Base-by-base conservation (phyloP, 2,888 invertebrate species). In the Calliphora vomitoria region DNA sequence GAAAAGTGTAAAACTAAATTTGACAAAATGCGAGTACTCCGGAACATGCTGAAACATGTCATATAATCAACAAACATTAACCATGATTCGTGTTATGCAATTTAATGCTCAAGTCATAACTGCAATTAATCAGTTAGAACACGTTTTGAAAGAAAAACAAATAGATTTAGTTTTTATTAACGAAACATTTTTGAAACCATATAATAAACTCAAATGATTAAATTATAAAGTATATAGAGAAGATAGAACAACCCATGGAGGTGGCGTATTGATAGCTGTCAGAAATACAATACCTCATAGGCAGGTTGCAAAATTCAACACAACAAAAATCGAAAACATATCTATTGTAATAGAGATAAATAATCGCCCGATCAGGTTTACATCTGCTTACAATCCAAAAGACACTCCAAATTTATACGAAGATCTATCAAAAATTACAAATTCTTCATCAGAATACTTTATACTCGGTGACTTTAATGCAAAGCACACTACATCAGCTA, bases 131-230 rank as follows among this genome's bases (percentile, higher is more conserved):
- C 53, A 55, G 18, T 18, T 55, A 18, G 53, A 55, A 18, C 18
- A 55, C 8, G 53, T 55, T 18, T 55, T 55, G 13, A 18, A 55
- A 11, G 18, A 55, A 55, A 55, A 55, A 18, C 53, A 55, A 55
- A 55, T 55, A n/a, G 53, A 55, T 55, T 55, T 18, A 55, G 18
- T 55, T 18, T 55, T 55, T 55, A 55, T 55, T 55, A 55, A 55
- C 13, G 53, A 55, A 18, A 55, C 53, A 8, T 18, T 18, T 55
- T 55, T 55, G n/a, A 55, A 55, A 18, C 18, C 53, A 18, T 5
- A 55, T 13, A 55, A 55, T 38, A 38, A 8, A 38, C 8, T 38
- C 38, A 38, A 38, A 38, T 38, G 1, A 38, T 38, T 38, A 38
- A 38, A 38, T 8, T 38, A 38, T 38, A 38, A 38, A 38, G 38